Conservation (phyloP, 1,140 invertebrate genomes). For the Lasaia peninsularis region DNA sequence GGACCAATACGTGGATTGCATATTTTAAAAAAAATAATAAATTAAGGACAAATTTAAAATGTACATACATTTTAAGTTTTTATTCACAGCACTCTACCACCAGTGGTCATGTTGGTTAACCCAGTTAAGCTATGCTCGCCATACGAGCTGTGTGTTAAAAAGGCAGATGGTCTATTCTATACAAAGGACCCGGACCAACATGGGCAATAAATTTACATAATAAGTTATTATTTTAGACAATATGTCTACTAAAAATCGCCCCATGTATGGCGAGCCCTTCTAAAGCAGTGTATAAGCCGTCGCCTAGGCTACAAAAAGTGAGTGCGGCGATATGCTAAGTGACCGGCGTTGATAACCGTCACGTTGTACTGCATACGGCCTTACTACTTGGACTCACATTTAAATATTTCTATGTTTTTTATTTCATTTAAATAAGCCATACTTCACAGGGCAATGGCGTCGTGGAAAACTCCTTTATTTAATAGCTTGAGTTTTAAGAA, state of each 20-base stretch:
- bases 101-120: no score
- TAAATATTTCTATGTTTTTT: constrained; percentile 37
- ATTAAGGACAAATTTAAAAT: no score
- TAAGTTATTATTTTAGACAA: no score
- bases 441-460: constrained; percentile 9
- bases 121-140: no score
- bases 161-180: no score
- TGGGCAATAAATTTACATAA: no score
- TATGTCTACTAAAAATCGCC: neutral
- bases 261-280: constrained; percentile 36
- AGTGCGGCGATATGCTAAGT: constrained; percentile 63
- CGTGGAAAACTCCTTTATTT: neutral
- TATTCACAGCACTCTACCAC: no score
- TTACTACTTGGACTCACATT: constrained; percentile 38
- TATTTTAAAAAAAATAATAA: no score
- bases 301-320: constrained; percentile 61
- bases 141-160: no score
- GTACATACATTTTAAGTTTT: no score
- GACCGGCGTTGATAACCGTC: constrained; percentile 59
- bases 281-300: constrained; percentile 37
- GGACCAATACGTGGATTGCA: no score
- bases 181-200: no score
- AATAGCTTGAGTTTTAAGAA: neutral
- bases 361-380: constrained; percentile 37
- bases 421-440: constrained; percentile 21